Percentiles rank a stretch among this genome's conserved stretches.
phyloP scores from a whole-genome alignment of 2,888 invertebrate species.

The Drosophila paranaensis region DNA sequence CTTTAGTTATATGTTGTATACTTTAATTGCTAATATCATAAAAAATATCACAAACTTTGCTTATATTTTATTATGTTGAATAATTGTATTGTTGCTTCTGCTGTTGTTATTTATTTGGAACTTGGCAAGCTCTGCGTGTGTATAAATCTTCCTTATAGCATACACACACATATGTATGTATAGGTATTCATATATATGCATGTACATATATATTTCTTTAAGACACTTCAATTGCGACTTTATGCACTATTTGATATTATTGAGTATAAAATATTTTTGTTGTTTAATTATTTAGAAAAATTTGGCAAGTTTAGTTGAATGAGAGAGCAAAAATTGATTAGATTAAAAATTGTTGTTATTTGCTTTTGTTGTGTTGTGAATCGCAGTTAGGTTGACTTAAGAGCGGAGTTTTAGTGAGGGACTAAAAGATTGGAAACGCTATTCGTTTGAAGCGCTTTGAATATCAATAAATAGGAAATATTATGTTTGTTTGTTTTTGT shows the following conservation, averaged over 20 bases:
- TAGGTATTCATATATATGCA: conserved; percentile 9
- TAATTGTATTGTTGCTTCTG: conserved; percentile 39
- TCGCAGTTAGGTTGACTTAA: conserved; percentile 57
- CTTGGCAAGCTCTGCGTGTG: conserved; percentile 61
- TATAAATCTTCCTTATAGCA: conserved; percentile 14
- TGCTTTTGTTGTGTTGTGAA: conserved; percentile 35
- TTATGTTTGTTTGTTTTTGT: conserved; percentile 12
- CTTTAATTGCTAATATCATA: conserved; percentile 77
- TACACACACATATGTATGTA: conserved; percentile 25
- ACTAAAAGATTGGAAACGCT: conserved; percentile 32
- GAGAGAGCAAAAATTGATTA: conserved; percentile 54
- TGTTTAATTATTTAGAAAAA: conserved; percentile 35
- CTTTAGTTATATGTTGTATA: conserved; percentile 35
- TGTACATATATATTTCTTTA: conserved; percentile 53
- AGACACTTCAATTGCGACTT: conserved; percentile 78
- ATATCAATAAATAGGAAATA: conserved; percentile 45
- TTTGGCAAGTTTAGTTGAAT: conserved; percentile 69
- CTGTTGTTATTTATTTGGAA: conserved; percentile 26
- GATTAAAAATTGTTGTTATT: conserved; percentile 34
- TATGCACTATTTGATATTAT: conserved; percentile 58
- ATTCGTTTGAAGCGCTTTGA: conserved; percentile 43
- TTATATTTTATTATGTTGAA: conserved; percentile 49
- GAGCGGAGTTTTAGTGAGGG: conserved; percentile 42
- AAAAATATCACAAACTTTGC: conserved; percentile 79
- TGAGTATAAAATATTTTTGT: conserved; percentile 43